Percentiles rank a stretch among this genome's conserved stretches.
These are phyloP conservation scores for Ellobium chinense DNA, from an alignment of 2,888 invertebrate species.

Conservation along the genomic window DNA sequence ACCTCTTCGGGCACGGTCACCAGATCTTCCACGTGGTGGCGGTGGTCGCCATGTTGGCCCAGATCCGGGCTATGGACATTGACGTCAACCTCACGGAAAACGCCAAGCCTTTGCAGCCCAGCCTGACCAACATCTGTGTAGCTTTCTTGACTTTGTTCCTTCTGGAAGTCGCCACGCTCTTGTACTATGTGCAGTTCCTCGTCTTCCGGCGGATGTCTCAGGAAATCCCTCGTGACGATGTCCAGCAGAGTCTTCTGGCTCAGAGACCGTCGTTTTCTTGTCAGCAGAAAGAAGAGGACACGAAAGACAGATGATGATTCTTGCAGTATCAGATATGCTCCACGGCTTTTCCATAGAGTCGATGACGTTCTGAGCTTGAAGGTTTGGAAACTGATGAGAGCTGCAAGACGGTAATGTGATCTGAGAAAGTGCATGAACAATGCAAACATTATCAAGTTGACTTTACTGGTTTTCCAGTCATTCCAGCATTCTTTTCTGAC, in stretches of 20 bases:
- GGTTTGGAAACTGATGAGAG: too few relatives aligned
- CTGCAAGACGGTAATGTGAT: too few relatives aligned
- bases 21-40: conserved; percentile 64
- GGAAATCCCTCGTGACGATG: background rate
- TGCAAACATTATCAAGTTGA: too few relatives aligned
- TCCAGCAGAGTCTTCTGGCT: background rate
- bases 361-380: too few relatives aligned
- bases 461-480: too few relatives aligned
- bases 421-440: too few relatives aligned
- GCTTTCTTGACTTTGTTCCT: conserved; percentile 11
- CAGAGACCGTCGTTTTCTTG: too few relatives aligned
- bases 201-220: background rate
- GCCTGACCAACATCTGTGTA: background rate
- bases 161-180: conserved; percentile 1
- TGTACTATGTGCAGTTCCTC: background rate
- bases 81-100: conserved; percentile 40
- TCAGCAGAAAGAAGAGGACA: too few relatives aligned
- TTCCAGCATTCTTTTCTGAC: too few relatives aligned
- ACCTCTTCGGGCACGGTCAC: conserved; percentile 69
- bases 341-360: too few relatives aligned
- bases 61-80: conserved; percentile 46
- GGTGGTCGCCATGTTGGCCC: conserved; percentile 45
- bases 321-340: too few relatives aligned
- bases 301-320: too few relatives aligned
- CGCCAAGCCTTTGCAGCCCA: background rate